Conservation (phyloP, 2,113 vertebrate genomes). For the Polypterus bichir region DNA sequence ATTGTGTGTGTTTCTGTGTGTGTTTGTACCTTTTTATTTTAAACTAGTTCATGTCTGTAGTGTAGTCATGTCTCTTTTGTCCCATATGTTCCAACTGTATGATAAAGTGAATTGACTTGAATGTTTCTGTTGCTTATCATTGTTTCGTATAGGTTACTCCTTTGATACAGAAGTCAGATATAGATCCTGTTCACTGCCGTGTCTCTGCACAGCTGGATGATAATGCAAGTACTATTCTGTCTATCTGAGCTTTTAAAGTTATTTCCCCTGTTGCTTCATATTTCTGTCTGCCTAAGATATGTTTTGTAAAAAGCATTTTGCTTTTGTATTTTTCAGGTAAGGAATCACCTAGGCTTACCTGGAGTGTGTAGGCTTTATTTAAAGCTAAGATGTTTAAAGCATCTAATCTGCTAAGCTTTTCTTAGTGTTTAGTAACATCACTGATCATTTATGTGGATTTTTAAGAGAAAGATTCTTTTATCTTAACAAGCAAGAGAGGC, state of each 20-base stretch:
- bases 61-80: too few species aligned
- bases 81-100: background rate
- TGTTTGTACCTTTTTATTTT: background rate
- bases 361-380: background rate
- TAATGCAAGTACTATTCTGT: conserved; percentile 62
- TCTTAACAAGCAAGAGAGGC: conserved; percentile 33
- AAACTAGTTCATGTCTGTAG: background rate
- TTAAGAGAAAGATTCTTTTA: conserved; percentile 33
- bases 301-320: too few species aligned
- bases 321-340: too few species aligned
- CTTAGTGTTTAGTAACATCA: conserved; percentile 26
- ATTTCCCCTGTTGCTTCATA: too few species aligned
- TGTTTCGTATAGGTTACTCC: conserved; percentile 66
- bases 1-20: too few species aligned
- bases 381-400: conserved; percentile 16
- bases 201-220: conserved; percentile 94
- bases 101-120: background rate
- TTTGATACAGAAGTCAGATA: conserved; percentile 77
- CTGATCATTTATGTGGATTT: conserved; percentile 26
- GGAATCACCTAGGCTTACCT: too few species aligned
- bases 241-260: background rate
- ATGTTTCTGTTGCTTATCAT: background rate
- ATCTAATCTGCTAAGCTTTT: conserved; percentile 23
- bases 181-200: conserved; percentile 84
- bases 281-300: too few species aligned